Evolutionary conservation across 2,797 vertebrate genomes (phyloP).

Genomic region (Mus caroli): DNA sequence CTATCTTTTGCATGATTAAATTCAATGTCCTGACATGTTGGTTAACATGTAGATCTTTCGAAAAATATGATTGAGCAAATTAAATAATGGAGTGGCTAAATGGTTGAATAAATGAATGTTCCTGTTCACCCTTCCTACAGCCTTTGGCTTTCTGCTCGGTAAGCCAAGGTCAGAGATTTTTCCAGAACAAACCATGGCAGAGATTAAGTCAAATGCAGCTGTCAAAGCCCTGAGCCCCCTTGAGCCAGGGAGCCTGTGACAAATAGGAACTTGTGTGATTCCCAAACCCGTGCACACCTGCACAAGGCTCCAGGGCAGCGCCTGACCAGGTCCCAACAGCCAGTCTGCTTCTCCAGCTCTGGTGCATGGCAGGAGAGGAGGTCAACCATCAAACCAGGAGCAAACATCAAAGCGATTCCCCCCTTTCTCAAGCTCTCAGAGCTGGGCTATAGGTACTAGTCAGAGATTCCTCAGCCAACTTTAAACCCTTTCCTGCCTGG

Average conservation of each 20-base stretch:
- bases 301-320: neutral
- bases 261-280: neutral
- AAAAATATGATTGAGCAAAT: neutral
- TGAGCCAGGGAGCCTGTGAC: neutral
- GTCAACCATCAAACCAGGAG: neutral
- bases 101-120: neutral
- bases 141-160: neutral
- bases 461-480: neutral
- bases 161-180: neutral
- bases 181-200: neutral
- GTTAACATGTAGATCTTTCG: neutral
- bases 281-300: neutral
- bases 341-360: neutral
- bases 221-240: neutral
- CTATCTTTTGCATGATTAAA: neutral
- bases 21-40: neutral
- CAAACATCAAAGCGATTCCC: neutral
- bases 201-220: neutral
- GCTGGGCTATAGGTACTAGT: neutral
- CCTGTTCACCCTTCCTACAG: neutral
- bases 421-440: neutral
- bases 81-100: neutral
- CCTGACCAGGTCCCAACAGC: neutral
- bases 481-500: neutral
- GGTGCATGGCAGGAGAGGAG: neutral